A percentile compares a stretch with the other conserved stretches of the same genome.
These are phyloP conservation scores for Rhinogobius similis DNA, from an alignment of 2,113 vertebrate genomes.

Conservation along the genomic window DNA sequence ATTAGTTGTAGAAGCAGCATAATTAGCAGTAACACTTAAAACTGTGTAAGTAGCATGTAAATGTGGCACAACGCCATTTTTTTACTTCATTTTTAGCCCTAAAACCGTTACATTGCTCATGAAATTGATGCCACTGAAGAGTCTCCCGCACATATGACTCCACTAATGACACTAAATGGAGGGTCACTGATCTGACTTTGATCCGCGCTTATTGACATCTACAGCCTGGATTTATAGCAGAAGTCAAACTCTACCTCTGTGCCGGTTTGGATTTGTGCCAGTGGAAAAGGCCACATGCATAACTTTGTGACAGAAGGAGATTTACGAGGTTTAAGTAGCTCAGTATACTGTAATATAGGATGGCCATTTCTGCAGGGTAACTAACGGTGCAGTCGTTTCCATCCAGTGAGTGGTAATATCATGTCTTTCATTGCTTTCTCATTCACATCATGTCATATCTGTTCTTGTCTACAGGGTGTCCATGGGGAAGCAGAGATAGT, in stretches of 20 bases:
- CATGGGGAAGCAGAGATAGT: too few relatives aligned
- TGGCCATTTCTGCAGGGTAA: neutral
- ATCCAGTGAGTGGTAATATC: neutral
- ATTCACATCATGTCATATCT: neutral
- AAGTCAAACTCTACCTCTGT: neutral
- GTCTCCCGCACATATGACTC: neutral
- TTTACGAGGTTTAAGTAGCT: neutral
- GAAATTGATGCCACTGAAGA: neutral
- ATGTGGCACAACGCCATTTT: neutral
- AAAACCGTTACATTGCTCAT: neutral
- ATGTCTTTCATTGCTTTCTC: neutral
- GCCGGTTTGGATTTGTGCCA: neutral
- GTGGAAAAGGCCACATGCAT: neutral
- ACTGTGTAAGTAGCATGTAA: neutral
- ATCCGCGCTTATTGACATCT: neutral
- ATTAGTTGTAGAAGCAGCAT: neutral
- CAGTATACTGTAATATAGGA: neutral
- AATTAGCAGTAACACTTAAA: neutral
- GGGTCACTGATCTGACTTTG: neutral
- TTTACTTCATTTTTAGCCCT: neutral
- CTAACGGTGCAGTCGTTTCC: neutral
- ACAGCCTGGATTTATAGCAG: neutral
- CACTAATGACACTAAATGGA: constrained; percentile 6
- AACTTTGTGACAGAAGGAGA: neutral
- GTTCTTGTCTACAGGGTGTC: neutral